Conservation (phyloP, 2,113 vertebrate genomes). For the Apaloderma vittatum region DNA sequence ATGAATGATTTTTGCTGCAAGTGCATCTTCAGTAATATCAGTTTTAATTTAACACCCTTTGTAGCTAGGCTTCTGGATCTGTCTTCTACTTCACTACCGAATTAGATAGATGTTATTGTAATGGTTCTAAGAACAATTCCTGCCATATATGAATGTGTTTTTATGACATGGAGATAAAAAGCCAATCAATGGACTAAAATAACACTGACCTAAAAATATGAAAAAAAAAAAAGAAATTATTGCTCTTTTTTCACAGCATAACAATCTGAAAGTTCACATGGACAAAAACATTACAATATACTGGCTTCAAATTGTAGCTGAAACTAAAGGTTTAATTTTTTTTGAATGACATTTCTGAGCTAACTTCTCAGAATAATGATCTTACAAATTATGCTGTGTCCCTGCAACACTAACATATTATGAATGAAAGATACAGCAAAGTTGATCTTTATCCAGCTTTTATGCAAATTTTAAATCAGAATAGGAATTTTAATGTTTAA, state of each 20-base stretch:
- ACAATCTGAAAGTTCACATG: background rate
- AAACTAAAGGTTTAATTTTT: background rate
- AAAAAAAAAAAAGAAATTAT: background rate
- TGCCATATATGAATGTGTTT: background rate
- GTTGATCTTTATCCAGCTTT: background rate
- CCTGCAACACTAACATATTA: background rate
- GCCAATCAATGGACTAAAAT: background rate
- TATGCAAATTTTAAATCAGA: constrained; percentile 34
- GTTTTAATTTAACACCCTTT: background rate
- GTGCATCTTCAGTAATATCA: background rate
- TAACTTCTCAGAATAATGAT: background rate
- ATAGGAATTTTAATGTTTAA: constrained; percentile 55
- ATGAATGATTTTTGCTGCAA: background rate
- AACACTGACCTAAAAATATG: background rate
- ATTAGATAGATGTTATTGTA: background rate
- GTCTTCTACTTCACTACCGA: background rate
- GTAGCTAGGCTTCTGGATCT: background rate
- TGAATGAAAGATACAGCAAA: background rate
- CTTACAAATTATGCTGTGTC: constrained; percentile 23
- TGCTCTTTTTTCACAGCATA: background rate
- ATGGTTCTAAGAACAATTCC: background rate
- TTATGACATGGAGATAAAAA: background rate
- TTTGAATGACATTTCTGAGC: constrained; percentile 18
- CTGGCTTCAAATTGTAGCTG: background rate
- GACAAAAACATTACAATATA: background rate